Base-by-base conservation (phyloP, 2,113 vertebrate species). In the Equus quagga region DNA sequence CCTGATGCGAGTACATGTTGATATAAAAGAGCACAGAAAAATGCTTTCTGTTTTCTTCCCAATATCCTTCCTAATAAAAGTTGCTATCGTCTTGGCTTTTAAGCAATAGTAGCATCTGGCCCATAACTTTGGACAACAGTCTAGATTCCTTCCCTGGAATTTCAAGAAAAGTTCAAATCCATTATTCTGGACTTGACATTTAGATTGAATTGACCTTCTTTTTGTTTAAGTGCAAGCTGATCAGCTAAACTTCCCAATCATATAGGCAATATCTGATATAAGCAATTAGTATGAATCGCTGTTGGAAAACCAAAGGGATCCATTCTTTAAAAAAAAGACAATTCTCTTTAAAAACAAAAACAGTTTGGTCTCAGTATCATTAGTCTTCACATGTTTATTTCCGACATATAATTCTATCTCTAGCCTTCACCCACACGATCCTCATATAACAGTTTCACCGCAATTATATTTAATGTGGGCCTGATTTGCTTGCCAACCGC, bases 151-250 rank as follows among this genome's bases (percentile, higher is more conserved):
- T 89, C 89, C 6, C 28, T 76, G 78, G 8, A 54, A 94, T 62
- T 83, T 95, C 41, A 92, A 82, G 33, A 80, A 60, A 72, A 26
- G 1, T 70, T 93, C 6, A 41, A 54, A 4, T 82, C 6, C 31
- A 75, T 78, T 56, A 49, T 28, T 2, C 21, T 89, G 8, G 9
- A 58, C 54, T 65, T 79, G 7, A 91, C 88, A 72, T 92, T 95
- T 86, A 78, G 54, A 44, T 58, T 73, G 5, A 76, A 79, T 46
- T 44, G 58, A 33, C 3, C 26, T 94, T 78, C 17, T 12, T 86
- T 93, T 87, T 88, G 26, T 97, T 69, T 91, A 51, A 82, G 31
- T 60, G 46, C 79, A 91, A 80, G 24, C 13, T 67, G 19, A 73
- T 70, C 23, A 62, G 41, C 23, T 49, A 54, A 54, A 72, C 64